Evolutionary conservation across 1,140 invertebrate species (phyloP).

Genomic region (Cephus cinctus): DNA sequence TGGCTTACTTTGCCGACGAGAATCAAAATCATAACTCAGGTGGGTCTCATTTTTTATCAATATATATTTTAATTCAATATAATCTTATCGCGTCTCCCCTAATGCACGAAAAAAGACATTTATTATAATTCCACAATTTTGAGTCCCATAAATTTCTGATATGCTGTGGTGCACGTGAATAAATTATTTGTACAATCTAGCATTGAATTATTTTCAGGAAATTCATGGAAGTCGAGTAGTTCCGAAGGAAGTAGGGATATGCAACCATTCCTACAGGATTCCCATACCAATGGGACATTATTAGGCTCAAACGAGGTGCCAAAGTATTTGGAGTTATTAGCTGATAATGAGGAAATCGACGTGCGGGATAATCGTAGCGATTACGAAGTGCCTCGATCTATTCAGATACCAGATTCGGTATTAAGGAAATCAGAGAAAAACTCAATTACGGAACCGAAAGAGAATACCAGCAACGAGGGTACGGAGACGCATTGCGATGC

Average conservation of each 20-base stretch:
- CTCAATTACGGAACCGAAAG: background rate
- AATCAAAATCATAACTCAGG: conserved; percentile 59
- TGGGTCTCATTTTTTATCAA: conserved; percentile 50
- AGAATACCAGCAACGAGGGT: conserved; percentile 11
- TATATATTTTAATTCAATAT: too few relatives aligned
- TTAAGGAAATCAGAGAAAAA: background rate
- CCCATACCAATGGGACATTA: conserved; percentile 26
- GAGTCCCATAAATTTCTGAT: background rate
- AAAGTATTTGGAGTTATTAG: conserved; percentile 62
- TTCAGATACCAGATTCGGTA: conserved; percentile 25
- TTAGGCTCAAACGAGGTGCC: conserved; percentile 40
- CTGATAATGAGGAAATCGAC: conserved; percentile 51
- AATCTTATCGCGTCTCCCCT: too few relatives aligned
- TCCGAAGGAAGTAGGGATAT: conserved; percentile 46
- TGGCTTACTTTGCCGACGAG: conserved; percentile 59
- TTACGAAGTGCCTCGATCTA: conserved; percentile 61
- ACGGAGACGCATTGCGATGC: conserved; percentile 7
- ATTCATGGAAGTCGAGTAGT: conserved; percentile 51
- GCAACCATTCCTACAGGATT: conserved; percentile 47
- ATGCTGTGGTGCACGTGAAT: too few relatives aligned
- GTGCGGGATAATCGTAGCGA: conserved; percentile 51
- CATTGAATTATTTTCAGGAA: conserved; percentile 38
- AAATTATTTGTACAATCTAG: too few relatives aligned
- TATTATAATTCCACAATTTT: background rate
- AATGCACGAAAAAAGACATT: too few relatives aligned